Percentiles rank a stretch among this genome's conserved stretches.
Evolutionary conservation across 2,888 invertebrate genomes (phyloP).

Genomic region (Pseudococcus longispinus): DNA sequence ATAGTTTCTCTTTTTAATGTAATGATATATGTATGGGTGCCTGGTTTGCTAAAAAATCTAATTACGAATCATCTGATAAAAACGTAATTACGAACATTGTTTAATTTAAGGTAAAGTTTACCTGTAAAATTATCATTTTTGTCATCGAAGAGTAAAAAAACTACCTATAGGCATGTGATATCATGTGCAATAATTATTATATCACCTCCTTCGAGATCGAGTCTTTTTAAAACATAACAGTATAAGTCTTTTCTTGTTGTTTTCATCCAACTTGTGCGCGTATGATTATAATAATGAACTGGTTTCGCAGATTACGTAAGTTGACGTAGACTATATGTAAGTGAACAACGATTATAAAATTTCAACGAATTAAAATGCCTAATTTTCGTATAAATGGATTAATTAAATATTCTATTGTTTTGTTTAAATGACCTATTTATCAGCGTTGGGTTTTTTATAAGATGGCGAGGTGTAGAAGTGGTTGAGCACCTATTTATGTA

Average conservation of each 20-base stretch:
- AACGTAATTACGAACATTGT: constrained; percentile 27
- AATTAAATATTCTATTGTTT: constrained; percentile 19
- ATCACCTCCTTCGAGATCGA: background rate
- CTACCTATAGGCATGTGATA: background rate
- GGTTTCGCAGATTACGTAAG: constrained; percentile 28
- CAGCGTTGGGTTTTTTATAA: background rate
- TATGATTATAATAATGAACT: constrained; percentile 1
- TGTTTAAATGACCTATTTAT: constrained; percentile 13
- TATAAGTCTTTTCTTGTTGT: constrained; percentile 6
- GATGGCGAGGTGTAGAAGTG: background rate
- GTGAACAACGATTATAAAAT: constrained; percentile 8
- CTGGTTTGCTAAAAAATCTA: background rate
- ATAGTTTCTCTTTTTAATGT: constrained; percentile 28
- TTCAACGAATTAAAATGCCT: constrained; percentile 8
- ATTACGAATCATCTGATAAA: constrained; percentile 45
- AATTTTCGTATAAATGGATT: constrained; percentile 15
- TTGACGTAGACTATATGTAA: background rate
- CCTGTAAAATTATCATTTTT: constrained; percentile 10
- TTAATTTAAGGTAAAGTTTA: constrained; percentile 8
- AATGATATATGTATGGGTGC: background rate
- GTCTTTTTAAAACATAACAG: background rate
- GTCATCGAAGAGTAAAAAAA: background rate
- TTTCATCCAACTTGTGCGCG: background rate
- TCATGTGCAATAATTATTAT: constrained; percentile 24
- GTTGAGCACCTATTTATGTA: background rate